Base-by-base conservation (phyloP, 2,888 invertebrate genomes). In the Corbicula japonica region DNA sequence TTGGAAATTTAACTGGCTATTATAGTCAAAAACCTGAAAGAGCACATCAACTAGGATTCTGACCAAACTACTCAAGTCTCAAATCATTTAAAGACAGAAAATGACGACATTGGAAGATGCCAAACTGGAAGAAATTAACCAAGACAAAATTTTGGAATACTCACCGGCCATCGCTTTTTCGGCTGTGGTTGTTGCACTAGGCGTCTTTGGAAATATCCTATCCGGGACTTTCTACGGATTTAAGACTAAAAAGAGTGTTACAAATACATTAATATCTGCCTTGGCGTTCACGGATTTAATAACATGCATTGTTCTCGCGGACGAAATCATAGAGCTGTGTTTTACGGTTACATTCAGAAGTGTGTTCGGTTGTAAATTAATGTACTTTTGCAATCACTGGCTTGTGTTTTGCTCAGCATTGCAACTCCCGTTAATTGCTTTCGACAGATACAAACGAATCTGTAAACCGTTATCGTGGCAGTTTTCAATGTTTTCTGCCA, bases 151-250 rank as follows among this genome's bases (percentile, higher is more conserved):
- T 15, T 2, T 6, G 2, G 61, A 68, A n/a, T 68, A 54, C 38
- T 44, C 61, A 8, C 61, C 52, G 1, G 68, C 46, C 26, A 60
- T 75, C 21, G 68, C 52, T 8, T 75, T 30, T 52, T 38, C 35
- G 4, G 66, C 35, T 0, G 8, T 61, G 12, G 68, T 68, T 5
- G 54, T 75, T 4, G 4, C 54, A 18, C 12, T 52, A 18, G 75
- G 75, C 10, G 41, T 75, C 10, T 5, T 61, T 3, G 75, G 75
- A 21, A 75, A 75, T 46, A 50, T 38, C 12, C 23, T 60, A 5
- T 58, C 73, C 0, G 46, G 65, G 5, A 44, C 15, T 1, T 74
- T 56, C 23, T 74, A 75, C 21, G 75, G 75, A 15, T 75, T 75
- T n/a, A 75, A 68, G 23, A 23, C 48, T n/a, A 38, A 28, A 6